These are phyloP conservation scores for Datnioides undecimradiatus DNA, from an alignment of 2,113 vertebrate genomes.

Conservation along the genomic window DNA sequence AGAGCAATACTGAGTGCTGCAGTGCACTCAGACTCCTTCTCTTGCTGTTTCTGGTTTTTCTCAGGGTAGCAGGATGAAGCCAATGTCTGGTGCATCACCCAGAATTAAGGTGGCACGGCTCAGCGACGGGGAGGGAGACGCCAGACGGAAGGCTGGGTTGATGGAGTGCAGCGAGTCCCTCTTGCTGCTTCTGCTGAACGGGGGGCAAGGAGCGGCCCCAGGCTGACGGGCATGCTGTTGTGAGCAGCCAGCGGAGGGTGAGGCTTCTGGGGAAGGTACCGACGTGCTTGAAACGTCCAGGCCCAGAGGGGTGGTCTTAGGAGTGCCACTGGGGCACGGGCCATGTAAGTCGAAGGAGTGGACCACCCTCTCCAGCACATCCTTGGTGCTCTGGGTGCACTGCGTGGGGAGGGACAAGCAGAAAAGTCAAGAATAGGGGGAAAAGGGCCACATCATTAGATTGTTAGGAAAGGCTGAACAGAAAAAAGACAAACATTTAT, in stretches of 20 bases:
- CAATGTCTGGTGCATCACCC: slow-evolving; percentile 53
- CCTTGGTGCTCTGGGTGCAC: slow-evolving; percentile 83
- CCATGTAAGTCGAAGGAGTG: slow-evolving; percentile 66
- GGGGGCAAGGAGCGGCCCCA: slow-evolving; percentile 37
- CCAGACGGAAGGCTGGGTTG: slow-evolving; percentile 77
- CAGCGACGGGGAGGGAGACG: slow-evolving; percentile 73
- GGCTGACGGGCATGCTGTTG: slow-evolving; percentile 6
- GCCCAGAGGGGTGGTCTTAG: slow-evolving; percentile 74
- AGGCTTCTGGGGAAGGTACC: slow-evolving; percentile 25
- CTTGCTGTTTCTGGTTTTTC: background rate
- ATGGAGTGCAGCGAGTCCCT: slow-evolving; percentile 73
- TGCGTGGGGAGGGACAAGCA: slow-evolving; percentile 36
- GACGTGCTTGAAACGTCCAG: slow-evolving; percentile 52
- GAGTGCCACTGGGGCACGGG: slow-evolving; percentile 68
- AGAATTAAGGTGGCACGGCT: slow-evolving; percentile 61
- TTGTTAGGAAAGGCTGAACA: background rate
- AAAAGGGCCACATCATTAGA: background rate
- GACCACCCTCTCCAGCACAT: slow-evolving; percentile 79
- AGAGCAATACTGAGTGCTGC: background rate
- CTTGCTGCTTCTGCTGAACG: slow-evolving; percentile 59
- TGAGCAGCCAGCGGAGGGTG: slow-evolving; percentile 47
- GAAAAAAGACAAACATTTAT: background rate
- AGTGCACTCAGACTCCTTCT: background rate
- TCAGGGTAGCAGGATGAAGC: slow-evolving; percentile 70
- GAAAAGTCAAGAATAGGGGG: background rate